These are phyloP conservation scores for Proteles cristata DNA, from an alignment of 2,113 vertebrate species.

Conservation along the genomic window DNA sequence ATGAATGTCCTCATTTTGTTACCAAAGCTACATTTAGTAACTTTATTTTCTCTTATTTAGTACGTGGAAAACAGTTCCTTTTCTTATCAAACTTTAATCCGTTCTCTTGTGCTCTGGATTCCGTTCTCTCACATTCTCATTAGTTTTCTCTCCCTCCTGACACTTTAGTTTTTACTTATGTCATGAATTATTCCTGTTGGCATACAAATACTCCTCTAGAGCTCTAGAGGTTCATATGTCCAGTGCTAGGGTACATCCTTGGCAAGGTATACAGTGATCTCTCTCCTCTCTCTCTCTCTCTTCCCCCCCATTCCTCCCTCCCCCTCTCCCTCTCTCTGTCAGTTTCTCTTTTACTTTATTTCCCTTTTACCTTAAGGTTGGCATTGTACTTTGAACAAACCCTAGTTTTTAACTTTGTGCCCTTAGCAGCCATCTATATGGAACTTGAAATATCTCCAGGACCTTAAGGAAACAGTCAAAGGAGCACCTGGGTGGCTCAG, in stretches of 20 bases:
- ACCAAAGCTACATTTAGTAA: neutral
- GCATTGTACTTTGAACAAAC: neutral
- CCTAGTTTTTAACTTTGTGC: neutral
- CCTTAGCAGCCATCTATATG: neutral
- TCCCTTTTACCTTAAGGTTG: neutral
- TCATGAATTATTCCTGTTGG: neutral
- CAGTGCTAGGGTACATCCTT: neutral
- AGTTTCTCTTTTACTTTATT: neutral
- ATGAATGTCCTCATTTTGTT: neutral
- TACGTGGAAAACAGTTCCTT: neutral
- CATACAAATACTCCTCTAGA: neutral
- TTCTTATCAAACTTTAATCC: neutral
- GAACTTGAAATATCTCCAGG: slow-evolving; percentile 20
- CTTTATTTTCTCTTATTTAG: neutral
- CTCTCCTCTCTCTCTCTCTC: neutral
- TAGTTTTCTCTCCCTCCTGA: neutral
- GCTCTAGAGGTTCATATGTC: neutral
- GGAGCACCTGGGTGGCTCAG: no score
- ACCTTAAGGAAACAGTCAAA: neutral
- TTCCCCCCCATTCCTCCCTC: neutral
- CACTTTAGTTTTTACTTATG: neutral
- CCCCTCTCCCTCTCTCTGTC: neutral
- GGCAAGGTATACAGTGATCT: neutral
- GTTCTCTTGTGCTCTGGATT: neutral
- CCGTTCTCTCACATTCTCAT: neutral